A percentile compares a stretch with the other conserved stretches of the same genome.
These are phyloP conservation scores for Orthonevra nobilis DNA, from an alignment of 2,888 invertebrate species.

Conservation along the genomic window DNA sequence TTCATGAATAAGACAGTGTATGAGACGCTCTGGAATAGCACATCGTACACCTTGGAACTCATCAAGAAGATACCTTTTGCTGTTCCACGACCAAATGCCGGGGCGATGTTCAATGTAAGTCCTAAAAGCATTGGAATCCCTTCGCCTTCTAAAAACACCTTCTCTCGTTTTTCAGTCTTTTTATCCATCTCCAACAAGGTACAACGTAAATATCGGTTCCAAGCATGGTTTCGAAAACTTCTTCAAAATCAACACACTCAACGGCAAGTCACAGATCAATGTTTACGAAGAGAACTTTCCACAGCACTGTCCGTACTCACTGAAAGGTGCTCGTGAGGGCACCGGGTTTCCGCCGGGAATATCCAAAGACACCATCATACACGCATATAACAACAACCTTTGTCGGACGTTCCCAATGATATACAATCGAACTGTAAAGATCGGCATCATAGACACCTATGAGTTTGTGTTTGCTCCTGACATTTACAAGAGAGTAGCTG, in stretches of 20 bases:
- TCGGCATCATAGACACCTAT: constrained; percentile 32
- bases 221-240: constrained; percentile 68
- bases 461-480: constrained; percentile 33
- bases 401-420: constrained; percentile 59
- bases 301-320: constrained; percentile 52
- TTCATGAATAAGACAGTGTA: constrained; percentile 82
- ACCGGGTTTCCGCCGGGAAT: constrained; percentile 59
- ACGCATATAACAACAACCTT: constrained; percentile 40
- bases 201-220: constrained; percentile 66
- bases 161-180: constrained; percentile 21
- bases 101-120: constrained; percentile 83
- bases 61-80: constrained; percentile 81
- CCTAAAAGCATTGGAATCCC: not conserved
- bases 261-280: constrained; percentile 41
- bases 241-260: constrained; percentile 69
- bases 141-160: too few relatives aligned
- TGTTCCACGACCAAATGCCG: constrained; percentile 81
- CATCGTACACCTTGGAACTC: constrained; percentile 83
- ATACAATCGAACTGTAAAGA: constrained; percentile 43
- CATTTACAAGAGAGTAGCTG: constrained; percentile 39
- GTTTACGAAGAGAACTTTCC: constrained; percentile 28
- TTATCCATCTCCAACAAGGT: constrained; percentile 41
- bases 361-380: constrained; percentile 36
- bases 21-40: constrained; percentile 85
- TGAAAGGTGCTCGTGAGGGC: constrained; percentile 64